Conservation (phyloP, 2,888 invertebrate species). For the Smittia aterrima region DNA sequence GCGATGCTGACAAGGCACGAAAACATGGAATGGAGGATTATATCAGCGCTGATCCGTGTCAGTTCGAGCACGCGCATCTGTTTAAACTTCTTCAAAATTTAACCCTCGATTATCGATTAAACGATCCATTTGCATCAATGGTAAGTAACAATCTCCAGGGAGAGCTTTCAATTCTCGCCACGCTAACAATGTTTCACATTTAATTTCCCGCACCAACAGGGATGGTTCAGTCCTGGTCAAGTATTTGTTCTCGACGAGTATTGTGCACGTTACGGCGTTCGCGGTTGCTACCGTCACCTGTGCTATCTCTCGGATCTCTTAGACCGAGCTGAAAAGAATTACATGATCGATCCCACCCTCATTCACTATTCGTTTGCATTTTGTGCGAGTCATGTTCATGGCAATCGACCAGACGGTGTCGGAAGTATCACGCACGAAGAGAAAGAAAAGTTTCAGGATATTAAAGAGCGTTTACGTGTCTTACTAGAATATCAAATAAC, state of each 20-base stretch:
- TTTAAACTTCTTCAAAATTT: slow-evolving; percentile 90
- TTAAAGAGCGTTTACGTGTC: slow-evolving; percentile 90
- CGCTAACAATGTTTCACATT: not conserved
- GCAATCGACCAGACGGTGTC: slow-evolving; percentile 98
- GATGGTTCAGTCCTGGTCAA: slow-evolving; percentile 99
- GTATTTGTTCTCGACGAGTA: slow-evolving; percentile 98
- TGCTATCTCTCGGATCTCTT: slow-evolving; percentile 94
- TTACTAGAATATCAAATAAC: slow-evolving; percentile 97
- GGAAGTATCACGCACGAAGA: slow-evolving; percentile 98
- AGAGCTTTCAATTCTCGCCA: not conserved
- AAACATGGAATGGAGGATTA: slow-evolving; percentile 99
- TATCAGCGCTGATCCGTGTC: slow-evolving; percentile 98
- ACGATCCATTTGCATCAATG: slow-evolving; percentile 97
- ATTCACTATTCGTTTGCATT: slow-evolving; percentile 99
- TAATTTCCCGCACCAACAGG: too few species aligned
- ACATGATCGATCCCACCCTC: slow-evolving; percentile 96
- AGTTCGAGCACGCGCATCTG: slow-evolving; percentile 90
- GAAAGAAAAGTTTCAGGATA: slow-evolving; percentile 95
- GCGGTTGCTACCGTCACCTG: slow-evolving; percentile 95
- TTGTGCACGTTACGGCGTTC: slow-evolving; percentile 94
- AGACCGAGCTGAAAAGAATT: slow-evolving; percentile 88
- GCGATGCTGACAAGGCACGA: slow-evolving; percentile 60
- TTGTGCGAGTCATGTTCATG: slow-evolving; percentile 98
- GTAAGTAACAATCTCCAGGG: slow-evolving; percentile 63
- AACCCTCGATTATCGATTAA: slow-evolving; percentile 91